Conservation (phyloP, 2,888 invertebrate species). For the Epicampocera succincta region DNA sequence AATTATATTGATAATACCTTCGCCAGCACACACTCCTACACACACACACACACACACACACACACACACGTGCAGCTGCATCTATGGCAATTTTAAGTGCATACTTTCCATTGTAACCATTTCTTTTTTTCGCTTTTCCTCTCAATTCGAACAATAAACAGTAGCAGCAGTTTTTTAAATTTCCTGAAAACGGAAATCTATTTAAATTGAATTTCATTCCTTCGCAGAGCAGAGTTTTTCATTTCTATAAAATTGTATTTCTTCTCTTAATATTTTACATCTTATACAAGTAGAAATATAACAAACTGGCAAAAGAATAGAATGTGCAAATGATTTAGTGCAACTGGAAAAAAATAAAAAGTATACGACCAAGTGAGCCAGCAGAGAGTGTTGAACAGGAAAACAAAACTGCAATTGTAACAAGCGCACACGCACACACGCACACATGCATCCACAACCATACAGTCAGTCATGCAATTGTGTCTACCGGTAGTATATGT, state of each 20-base stretch:
- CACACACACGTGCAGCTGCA: background rate
- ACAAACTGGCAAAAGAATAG: conserved; percentile 53
- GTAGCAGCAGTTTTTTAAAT: conserved; percentile 74
- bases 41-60: background rate
- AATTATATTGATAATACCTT: conserved; percentile 52
- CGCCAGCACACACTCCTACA: background rate
- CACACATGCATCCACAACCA: too few species aligned
- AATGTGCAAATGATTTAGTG: conserved; percentile 49
- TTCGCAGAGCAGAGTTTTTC: conserved; percentile 43
- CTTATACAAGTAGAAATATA: conserved; percentile 40
- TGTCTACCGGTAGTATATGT: too few species aligned
- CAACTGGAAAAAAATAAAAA: background rate
- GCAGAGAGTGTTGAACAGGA: conserved; percentile 38
- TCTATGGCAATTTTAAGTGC: conserved; percentile 41
- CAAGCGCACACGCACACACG: background rate
- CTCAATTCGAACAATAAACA: conserved; percentile 47
- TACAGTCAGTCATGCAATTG: background rate
- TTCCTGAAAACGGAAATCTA: conserved; percentile 80
- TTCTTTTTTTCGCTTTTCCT: conserved; percentile 12
- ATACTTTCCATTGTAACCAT: conserved; percentile 27
- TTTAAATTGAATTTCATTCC: conserved; percentile 78
- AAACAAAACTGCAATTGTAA: conserved; percentile 60
- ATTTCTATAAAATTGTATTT: conserved; percentile 25
- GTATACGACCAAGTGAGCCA: background rate
- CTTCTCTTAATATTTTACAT: conserved; percentile 49